Evolutionary conservation across 2,797 vertebrate species (phyloP), one percentile per base, ranked within the genome.

Genomic region (Lithobates pipiens): DNA sequence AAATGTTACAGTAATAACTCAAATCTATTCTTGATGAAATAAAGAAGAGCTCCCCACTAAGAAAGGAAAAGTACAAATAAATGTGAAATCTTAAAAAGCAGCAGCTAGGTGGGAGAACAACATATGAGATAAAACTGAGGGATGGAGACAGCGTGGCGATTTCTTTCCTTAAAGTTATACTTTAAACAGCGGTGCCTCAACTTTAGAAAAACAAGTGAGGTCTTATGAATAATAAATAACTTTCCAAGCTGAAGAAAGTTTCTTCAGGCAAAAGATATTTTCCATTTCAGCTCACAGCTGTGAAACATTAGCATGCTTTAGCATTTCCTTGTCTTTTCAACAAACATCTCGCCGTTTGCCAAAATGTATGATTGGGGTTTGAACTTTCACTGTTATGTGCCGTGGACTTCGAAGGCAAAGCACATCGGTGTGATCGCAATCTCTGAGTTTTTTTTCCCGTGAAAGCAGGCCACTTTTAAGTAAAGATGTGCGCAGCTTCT

Each of bases 151-250:
- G 21, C 21, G 13, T 32, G 78, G 61, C 63, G 69, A 8, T 68
- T 79, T 61, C 57, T 29, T 74, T 78, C 70, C 34, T n/a, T 21
- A 77, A 32, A 27, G 76, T 78, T 80, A 77, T 23, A 27, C 9
- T 50, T 85, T 72, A 80, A 70, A 61, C 83, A 83, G 86, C 63
- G 73, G 82, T 65, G 72, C 75, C 78, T 75, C 82, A 77, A 78
- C 70, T 85, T 85, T 75, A 89, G 69, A 89, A 86, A 89, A 88
- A 89, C 79, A 87, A 83, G 39, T 84, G 80, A 79, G 77, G 78
- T 87, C 73, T 86, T 88, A 91, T 80, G 83, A 89, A 88, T 90
- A 89, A 92, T 84, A 89, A 89, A 88, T 85, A 87, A 88, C 75
- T 79, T 84, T 73, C 42, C 78, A 82, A 63, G 68, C 32, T 87